These are phyloP conservation scores for Ooceraea biroi DNA, from an alignment of 1,140 invertebrate genomes.

Conservation along the genomic window DNA sequence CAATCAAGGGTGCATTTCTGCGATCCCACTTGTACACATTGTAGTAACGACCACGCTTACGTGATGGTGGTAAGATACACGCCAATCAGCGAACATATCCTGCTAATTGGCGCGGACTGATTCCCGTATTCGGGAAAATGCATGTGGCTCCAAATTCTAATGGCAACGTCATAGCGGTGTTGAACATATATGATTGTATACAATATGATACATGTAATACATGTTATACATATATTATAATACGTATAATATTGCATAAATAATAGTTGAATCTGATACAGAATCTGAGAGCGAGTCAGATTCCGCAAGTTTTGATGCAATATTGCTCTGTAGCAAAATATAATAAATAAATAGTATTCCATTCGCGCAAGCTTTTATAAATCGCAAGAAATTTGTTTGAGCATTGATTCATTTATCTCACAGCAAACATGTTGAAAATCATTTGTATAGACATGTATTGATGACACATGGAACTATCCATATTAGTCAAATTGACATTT, in stretches of 20 bases:
- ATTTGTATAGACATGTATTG: too few species aligned
- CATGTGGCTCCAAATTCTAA: slow-evolving; percentile 2
- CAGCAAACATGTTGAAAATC: too few species aligned
- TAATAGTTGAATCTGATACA: too few species aligned
- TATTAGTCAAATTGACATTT: neutral
- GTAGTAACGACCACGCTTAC: slow-evolving; percentile 27
- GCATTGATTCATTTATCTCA: too few species aligned
- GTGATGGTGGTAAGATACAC: slow-evolving; percentile 33
- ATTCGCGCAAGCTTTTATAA: too few species aligned
- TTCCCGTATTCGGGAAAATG: slow-evolving; percentile 8
- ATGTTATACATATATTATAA: too few species aligned
- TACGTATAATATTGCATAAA: too few species aligned
- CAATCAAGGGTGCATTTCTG: slow-evolving; percentile 47
- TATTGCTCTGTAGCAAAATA: neutral
- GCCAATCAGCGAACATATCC: slow-evolving; percentile 44
- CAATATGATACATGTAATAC: too few species aligned
- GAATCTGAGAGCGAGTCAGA: too few species aligned
- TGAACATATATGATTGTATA: neutral
- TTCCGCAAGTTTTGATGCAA: neutral
- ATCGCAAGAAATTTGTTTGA: too few species aligned
- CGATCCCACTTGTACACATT: slow-evolving; percentile 7
- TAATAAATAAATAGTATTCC: neutral
- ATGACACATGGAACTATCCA: neutral
- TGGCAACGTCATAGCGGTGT: neutral
- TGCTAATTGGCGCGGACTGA: slow-evolving; percentile 34